Conservation (phyloP, 2,113 vertebrate genomes). For the Podarcis muralis region DNA sequence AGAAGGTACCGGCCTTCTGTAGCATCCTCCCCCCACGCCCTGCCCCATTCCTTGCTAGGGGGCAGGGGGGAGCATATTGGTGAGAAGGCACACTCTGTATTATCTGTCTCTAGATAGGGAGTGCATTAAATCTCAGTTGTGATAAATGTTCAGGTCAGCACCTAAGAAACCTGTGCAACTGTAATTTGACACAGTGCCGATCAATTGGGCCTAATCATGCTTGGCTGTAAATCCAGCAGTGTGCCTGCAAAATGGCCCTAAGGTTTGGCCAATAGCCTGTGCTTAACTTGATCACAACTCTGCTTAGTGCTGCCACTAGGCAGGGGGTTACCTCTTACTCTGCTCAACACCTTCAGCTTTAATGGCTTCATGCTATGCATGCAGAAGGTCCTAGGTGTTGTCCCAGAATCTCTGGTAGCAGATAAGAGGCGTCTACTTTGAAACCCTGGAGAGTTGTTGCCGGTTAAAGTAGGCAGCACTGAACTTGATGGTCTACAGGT, state of each 20-base stretch:
- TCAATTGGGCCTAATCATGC: neutral
- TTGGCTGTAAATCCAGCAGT: neutral
- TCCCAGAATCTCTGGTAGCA: neutral
- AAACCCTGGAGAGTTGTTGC: neutral
- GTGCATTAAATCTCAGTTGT: neutral
- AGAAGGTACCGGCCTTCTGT: slow-evolving; percentile 5
- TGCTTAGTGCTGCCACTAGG: neutral
- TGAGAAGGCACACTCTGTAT: no score
- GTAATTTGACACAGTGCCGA: neutral
- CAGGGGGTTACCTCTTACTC: neutral
- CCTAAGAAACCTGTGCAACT: neutral
- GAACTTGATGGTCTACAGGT: neutral
- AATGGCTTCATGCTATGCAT: neutral
- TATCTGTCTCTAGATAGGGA: neutral
- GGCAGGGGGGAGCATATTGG: no score
- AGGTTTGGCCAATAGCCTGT: neutral
- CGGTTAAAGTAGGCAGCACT: neutral
- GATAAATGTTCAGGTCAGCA: neutral
- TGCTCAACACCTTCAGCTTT: neutral
- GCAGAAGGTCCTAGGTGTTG: neutral
- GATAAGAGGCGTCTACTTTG: neutral
- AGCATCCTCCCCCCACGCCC: neutral
- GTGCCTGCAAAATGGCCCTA: neutral
- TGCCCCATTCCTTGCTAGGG: neutral
- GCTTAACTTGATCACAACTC: neutral